Base-by-base conservation (phyloP, 2,888 invertebrate species). In the Vandiemenella viatica region DNA sequence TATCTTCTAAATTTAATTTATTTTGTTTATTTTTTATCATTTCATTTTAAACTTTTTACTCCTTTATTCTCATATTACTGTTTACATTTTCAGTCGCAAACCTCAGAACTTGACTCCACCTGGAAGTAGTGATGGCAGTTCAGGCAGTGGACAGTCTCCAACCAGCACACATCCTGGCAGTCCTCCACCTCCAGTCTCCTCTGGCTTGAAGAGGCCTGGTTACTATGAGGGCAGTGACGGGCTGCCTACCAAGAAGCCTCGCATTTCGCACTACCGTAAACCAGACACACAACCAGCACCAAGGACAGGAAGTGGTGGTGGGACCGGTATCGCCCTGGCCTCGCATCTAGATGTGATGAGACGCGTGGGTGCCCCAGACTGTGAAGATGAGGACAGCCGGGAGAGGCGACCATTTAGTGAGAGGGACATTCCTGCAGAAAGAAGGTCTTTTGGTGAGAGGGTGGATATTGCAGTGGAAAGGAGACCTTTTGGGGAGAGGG, bases 31-130 rank as follows among this genome's bases (percentile, higher is more conserved):
- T n/a, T n/a, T n/a, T n/a, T n/a, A n/a, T n/a, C n/a, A n/a, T n/a
- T n/a, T n/a, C n/a, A n/a, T n/a, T n/a, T n/a, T n/a, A n/a, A n/a
- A n/a, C n/a, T n/a, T n/a, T n/a, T n/a, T n/a, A n/a, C n/a, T n/a
- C n/a, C n/a, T n/a, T n/a, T n/a, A n/a, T n/a, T n/a, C n/a, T n/a
- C n/a, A n/a, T n/a, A n/a, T n/a, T n/a, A n/a, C n/a, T n/a, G n/a
- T n/a, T n/a, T n/a, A n/a, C n/a, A n/a, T n/a, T 32, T 63, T 19
- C 67, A 83, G 86, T 67, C 83, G 86, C 65, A 90, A 89, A 73
- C 89, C 89, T 61, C 86, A 88, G 72, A 90, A 89, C 69, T 73
- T 90, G 61, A 90, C 89, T 53, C 89, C 90, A 52, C 89, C 90
- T 37, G 79, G 86, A 56, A 85, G 86, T 63, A 87, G 86, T 60